phyloP scores from a whole-genome alignment of 2,113 vertebrate species.

The Chaetodon auriga region DNA sequence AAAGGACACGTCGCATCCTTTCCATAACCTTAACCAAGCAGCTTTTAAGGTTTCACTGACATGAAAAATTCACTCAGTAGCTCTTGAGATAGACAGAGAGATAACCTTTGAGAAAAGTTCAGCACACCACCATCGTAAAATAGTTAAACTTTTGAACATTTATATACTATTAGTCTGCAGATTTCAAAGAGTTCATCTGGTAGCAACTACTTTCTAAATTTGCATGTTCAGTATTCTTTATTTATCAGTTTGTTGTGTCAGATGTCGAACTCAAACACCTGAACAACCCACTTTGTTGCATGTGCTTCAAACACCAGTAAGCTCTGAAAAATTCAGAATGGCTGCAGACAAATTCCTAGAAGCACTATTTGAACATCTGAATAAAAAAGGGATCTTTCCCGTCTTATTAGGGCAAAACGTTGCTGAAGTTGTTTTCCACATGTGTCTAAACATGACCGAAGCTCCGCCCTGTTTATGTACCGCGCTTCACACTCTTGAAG shows the following conservation, averaged over 20 bases:
- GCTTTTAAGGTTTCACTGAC: neutral
- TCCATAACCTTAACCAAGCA: too few relatives aligned
- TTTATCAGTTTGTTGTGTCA: neutral
- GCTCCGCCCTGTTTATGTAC: constrained; percentile 50
- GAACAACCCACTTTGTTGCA: neutral
- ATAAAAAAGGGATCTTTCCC: neutral
- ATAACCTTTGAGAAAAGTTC: neutral
- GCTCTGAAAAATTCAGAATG: neutral
- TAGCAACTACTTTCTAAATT: too few relatives aligned
- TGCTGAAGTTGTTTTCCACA: constrained; percentile 47
- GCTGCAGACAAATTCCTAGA: neutral
- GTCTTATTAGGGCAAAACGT: neutral
- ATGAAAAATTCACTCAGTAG: too few relatives aligned
- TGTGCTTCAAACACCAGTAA: neutral
- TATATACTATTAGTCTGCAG: too few relatives aligned
- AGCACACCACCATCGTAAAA: neutral
- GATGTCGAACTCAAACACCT: neutral
- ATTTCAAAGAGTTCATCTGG: too few relatives aligned
- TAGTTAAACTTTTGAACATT: too few relatives aligned
- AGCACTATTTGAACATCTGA: neutral
- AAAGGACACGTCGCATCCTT: too few relatives aligned
- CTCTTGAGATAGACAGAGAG: too few relatives aligned
- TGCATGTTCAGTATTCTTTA: too few relatives aligned
- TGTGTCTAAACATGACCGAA: constrained; percentile 33
- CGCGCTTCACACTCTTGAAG: constrained; percentile 65